These are phyloP conservation scores for Eulemur rubriventer DNA, from an alignment of 2,797 vertebrate genomes.

Conservation along the genomic window DNA sequence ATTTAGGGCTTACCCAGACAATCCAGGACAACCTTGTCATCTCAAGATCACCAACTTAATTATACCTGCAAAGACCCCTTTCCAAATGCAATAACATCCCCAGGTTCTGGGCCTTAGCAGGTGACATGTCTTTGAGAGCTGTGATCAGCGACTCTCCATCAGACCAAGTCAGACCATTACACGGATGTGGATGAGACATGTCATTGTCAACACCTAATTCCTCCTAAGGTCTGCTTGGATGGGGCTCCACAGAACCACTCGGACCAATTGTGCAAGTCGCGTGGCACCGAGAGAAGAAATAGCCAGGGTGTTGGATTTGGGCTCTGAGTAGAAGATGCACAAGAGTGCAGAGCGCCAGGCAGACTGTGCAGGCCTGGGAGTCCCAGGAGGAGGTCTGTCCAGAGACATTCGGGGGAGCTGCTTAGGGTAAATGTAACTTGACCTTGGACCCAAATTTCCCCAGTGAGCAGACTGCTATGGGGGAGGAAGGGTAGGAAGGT, in stretches of 20 bases:
- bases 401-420: background rate
- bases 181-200: background rate
- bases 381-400: too few species aligned
- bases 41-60: background rate
- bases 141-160: background rate
- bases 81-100: background rate
- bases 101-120: background rate
- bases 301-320: background rate
- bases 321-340: background rate
- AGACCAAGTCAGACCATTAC: rapidly evolving
- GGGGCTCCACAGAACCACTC: background rate
- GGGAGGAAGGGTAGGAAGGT: background rate
- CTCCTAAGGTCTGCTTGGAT: background rate
- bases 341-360: background rate
- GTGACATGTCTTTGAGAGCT: background rate
- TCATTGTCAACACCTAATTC: background rate
- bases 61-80: background rate
- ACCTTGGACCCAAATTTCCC: background rate
- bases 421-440: background rate
- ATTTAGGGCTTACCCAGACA: background rate
- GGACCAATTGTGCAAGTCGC: background rate
- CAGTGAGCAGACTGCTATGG: background rate
- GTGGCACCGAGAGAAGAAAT: background rate
- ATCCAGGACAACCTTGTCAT: background rate
- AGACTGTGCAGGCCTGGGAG: too few species aligned